Conservation (phyloP, 2,113 vertebrate species). For the Vulpes lagopus region DNA sequence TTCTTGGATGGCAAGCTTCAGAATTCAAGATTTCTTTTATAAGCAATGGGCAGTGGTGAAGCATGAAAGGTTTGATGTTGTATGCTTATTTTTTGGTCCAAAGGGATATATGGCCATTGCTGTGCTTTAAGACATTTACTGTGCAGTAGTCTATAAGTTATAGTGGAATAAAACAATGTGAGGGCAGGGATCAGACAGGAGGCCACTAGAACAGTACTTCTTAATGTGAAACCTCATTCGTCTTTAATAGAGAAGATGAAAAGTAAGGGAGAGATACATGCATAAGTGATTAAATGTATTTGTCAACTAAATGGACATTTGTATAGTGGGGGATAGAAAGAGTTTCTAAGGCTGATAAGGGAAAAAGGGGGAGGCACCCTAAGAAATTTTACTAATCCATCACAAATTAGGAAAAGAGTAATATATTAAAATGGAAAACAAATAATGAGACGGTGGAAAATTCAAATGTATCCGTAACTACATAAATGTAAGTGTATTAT, state of each 20-base stretch:
- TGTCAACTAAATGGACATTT: neutral
- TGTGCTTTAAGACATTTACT: neutral
- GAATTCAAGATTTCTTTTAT: neutral
- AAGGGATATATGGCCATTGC: neutral
- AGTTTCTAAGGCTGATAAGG: neutral
- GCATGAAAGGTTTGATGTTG: neutral
- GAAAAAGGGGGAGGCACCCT: neutral
- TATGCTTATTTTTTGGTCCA: neutral
- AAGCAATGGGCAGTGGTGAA: neutral
- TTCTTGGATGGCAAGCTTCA: neutral
- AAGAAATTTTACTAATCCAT: neutral
- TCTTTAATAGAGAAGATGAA: neutral
- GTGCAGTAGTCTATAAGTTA: neutral
- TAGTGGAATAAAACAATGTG: neutral
- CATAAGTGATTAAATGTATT: neutral
- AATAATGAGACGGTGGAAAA: neutral
- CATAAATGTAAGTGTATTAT: neutral
- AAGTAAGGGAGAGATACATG: neutral
- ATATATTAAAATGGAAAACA: neutral
- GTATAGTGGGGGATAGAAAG: neutral
- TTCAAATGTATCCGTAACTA: neutral
- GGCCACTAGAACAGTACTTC: neutral
- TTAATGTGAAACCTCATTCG: neutral
- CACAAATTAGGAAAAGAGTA: neutral
- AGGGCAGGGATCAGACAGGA: neutral